Conservation (phyloP, 2,888 invertebrate species). For the Hydrotaea diabolus region DNA sequence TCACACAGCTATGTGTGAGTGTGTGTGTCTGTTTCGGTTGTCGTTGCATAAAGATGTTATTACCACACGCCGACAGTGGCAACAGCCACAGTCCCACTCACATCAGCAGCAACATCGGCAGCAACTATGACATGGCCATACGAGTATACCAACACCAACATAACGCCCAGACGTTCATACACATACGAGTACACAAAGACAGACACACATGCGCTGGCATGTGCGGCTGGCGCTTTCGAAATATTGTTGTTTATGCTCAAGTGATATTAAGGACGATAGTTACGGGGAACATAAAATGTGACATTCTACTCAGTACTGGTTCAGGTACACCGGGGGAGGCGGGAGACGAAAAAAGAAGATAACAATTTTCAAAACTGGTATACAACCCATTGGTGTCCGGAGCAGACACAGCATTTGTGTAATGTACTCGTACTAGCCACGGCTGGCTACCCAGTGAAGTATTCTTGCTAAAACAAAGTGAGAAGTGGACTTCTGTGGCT, state of each 20-base stretch:
- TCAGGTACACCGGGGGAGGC: not conserved
- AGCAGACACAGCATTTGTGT: not conserved
- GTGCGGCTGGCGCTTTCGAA: not conserved
- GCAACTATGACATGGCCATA: no score
- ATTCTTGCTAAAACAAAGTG: not conserved
- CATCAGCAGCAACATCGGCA: no score
- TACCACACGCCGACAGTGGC: not conserved
- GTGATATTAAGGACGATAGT: conserved; percentile 7
- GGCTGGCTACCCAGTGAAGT: not conserved
- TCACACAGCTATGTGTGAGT: no score
- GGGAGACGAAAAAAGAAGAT: not conserved
- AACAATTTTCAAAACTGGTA: not conserved
- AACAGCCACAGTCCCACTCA: no score
- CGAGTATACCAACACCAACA: no score
- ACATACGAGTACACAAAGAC: no score
- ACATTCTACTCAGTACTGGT: conserved; percentile 11
- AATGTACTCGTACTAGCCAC: no score
- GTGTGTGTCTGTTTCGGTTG: conserved; percentile 11
- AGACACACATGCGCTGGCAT: not conserved
- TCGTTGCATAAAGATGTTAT: conserved; percentile 1
- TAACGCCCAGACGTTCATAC: no score
- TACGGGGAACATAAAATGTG: conserved; percentile 2
- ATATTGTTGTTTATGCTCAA: conserved; percentile 12
- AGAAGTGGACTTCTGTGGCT: not conserved
- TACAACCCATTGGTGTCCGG: not conserved